Percentiles rank a stretch among this genome's conserved stretches.
phyloP scores from a whole-genome alignment of 2,888 invertebrate species.

The Sepiola atlantica region DNA sequence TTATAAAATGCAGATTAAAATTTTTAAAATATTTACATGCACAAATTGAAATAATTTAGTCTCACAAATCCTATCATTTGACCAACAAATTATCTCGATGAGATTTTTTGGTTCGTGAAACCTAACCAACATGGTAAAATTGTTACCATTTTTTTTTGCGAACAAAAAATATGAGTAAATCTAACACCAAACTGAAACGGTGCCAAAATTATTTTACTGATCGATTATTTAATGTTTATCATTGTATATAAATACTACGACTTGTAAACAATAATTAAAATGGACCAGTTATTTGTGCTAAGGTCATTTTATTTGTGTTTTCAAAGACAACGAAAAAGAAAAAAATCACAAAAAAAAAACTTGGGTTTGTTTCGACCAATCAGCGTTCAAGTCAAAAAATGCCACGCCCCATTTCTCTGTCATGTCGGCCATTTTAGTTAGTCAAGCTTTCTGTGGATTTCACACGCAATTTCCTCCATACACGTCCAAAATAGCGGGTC shows the following conservation, averaged over 20 bases:
- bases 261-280: neutral
- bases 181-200: neutral
- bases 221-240: neutral
- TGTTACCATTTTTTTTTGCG: too few species aligned
- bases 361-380: constrained; percentile 38
- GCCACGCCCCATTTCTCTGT: constrained; percentile 40
- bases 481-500: neutral
- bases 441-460: constrained; percentile 24
- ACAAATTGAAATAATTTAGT: too few species aligned
- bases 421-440: constrained; percentile 44
- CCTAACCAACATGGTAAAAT: too few species aligned
- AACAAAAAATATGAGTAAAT: too few species aligned
- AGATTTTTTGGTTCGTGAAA: too few species aligned
- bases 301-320: neutral
- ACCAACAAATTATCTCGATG: too few species aligned
- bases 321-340: neutral
- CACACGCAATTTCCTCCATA: neutral
- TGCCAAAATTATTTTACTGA: neutral
- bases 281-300: neutral
- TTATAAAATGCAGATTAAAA: too few species aligned
- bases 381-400: neutral
- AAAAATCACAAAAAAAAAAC: neutral
- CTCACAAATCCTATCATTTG: too few species aligned
- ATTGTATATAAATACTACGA: neutral
- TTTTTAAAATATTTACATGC: too few species aligned